These are phyloP conservation scores for Tokudaia tokunoshimensis DNA, from an alignment of 2,797 vertebrate species.

Conservation along the genomic window DNA sequence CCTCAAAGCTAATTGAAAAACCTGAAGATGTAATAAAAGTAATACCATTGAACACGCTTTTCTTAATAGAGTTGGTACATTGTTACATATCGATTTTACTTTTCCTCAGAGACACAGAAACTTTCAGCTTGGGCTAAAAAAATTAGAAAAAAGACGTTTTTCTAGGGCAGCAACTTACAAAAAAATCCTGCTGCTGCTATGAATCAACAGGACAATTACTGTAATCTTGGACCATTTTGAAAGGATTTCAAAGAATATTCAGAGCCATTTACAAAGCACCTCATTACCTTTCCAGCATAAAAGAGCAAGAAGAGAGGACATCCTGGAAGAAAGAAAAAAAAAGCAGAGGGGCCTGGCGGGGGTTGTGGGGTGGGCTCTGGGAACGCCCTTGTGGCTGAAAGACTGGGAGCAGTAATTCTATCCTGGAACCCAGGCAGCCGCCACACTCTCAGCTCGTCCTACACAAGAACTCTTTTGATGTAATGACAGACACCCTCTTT, in stretches of 20 bases:
- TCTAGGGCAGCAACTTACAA: slow-evolving; percentile 57
- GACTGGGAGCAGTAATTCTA: slow-evolving; percentile 63
- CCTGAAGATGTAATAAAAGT: slow-evolving; percentile 13
- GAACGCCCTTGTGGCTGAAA: slow-evolving; percentile 1
- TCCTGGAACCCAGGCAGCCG: not conserved
- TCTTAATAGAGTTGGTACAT: slow-evolving; percentile 18
- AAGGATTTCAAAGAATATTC: slow-evolving; percentile 61
- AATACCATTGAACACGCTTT: not conserved
- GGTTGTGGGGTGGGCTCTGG: not conserved
- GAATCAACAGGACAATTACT: slow-evolving; percentile 55
- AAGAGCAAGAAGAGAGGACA: not conserved
- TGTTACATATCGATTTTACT: slow-evolving; percentile 62
- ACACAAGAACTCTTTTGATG: slow-evolving; percentile 44
- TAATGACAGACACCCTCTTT: slow-evolving; percentile 30
- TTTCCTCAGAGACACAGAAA: slow-evolving; percentile 41
- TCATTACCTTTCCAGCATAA: not conserved
- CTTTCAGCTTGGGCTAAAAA: not conserved
- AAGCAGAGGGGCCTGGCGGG: slow-evolving; percentile 20
- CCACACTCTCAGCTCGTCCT: not conserved
- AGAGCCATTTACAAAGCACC: slow-evolving; percentile 55
- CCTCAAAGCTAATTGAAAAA: slow-evolving; percentile 27
- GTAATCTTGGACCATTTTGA: slow-evolving; percentile 23
- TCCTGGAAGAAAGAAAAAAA: not conserved
- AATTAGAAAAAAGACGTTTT: slow-evolving; percentile 45
- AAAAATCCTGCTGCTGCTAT: not conserved